These are phyloP conservation scores for Meloidogyne floridensis DNA, from an alignment of 1,140 invertebrate species.

Conservation along the genomic window DNA sequence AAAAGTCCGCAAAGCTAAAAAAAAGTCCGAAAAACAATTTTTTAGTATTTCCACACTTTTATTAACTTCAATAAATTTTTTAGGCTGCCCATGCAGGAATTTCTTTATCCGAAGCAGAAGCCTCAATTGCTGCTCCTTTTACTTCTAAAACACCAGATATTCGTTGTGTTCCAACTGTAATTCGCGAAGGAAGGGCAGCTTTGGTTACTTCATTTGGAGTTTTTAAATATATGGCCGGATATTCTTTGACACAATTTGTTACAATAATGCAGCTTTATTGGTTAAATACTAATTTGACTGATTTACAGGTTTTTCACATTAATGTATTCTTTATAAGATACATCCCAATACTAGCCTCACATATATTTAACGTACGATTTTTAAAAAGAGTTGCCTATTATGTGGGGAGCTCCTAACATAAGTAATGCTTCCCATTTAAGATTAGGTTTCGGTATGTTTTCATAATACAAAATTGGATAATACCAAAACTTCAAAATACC, in stretches of 20 bases:
- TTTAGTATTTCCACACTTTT: too few relatives aligned
- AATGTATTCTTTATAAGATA: background rate
- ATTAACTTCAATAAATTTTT: background rate
- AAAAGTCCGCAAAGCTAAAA: too few relatives aligned
- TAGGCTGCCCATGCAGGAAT: slow-evolving; percentile 91
- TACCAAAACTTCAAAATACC: too few relatives aligned
- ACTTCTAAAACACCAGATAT: slow-evolving; percentile 86
- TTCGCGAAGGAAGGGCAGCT: slow-evolving; percentile 85
- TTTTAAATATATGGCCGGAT: slow-evolving; percentile 96
- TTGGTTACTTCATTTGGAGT: slow-evolving; percentile 91
- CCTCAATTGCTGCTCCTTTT: slow-evolving; percentile 92
- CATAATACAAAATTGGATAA: too few relatives aligned
- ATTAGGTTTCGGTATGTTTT: too few relatives aligned
- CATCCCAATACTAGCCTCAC: too few relatives aligned
- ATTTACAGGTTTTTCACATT: slow-evolving; percentile 44
- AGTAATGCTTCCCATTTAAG: too few relatives aligned
- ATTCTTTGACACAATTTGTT: slow-evolving; percentile 88
- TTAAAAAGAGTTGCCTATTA: too few relatives aligned
- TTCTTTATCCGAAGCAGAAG: slow-evolving; percentile 90
- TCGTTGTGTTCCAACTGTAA: slow-evolving; percentile 78
- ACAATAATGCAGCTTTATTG: slow-evolving; percentile 86
- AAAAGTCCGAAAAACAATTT: too few relatives aligned
- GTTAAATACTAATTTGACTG: slow-evolving; percentile 67
- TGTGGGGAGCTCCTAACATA: too few relatives aligned
- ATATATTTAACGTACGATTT: too few relatives aligned